phyloP scores from a whole-genome alignment of 2,113 vertebrate genomes.

The Lepidothrix coronata region DNA sequence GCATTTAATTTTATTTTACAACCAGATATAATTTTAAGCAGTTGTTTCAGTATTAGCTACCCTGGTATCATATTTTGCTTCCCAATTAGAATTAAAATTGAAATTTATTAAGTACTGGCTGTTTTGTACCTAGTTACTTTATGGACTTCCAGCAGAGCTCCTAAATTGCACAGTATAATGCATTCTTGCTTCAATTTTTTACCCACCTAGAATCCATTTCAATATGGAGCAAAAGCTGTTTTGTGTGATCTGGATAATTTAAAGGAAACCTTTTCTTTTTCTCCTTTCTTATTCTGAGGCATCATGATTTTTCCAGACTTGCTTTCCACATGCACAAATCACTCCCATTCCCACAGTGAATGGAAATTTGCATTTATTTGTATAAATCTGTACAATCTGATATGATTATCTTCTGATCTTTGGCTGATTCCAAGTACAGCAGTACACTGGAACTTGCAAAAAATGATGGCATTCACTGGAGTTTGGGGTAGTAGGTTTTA shows the following conservation, averaged over 20 bases:
- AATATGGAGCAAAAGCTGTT: not conserved
- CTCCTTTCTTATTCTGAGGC: not conserved
- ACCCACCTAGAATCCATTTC: not conserved
- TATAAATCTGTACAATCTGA: not conserved
- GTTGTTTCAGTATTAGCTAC: not conserved
- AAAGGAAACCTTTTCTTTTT: not conserved
- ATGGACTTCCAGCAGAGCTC: not conserved
- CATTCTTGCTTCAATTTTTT: conserved; percentile 12
- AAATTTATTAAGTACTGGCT: conserved; percentile 11
- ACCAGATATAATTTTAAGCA: not conserved
- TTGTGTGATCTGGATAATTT: not conserved
- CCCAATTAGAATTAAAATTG: conserved; percentile 29
- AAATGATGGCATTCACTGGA: not conserved
- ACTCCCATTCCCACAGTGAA: not conserved
- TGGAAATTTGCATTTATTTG: not conserved
- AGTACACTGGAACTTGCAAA: not conserved
- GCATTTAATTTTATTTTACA: conserved; percentile 24
- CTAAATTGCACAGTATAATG: not conserved
- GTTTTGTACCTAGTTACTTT: conserved; percentile 7
- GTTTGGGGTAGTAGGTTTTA: not conserved
- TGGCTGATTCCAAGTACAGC: not conserved
- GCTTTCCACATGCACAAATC: not conserved
- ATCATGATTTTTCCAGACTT: not conserved
- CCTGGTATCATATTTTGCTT: not conserved
- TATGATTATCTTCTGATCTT: not conserved